A percentile compares a stretch with the other conserved stretches of the same genome.
Evolutionary conservation across 1,140 invertebrate species (phyloP).

Genomic region (Bemisia tabaci): DNA sequence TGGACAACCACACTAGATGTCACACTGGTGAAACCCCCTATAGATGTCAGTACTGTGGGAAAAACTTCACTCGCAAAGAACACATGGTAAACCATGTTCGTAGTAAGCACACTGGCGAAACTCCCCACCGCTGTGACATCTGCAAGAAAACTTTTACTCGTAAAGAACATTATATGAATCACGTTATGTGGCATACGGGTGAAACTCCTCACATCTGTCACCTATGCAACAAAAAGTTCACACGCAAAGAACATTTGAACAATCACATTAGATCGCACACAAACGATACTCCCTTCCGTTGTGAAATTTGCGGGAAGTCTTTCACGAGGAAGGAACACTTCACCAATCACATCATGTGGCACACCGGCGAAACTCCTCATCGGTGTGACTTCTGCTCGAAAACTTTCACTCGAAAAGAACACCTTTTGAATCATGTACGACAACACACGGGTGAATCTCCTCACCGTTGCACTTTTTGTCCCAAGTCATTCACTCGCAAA

Average conservation of each 20-base stretch:
- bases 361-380: conserved; percentile 52
- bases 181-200: conserved; percentile 44
- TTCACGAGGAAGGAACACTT: conserved; percentile 28
- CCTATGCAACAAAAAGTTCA: conserved; percentile 61
- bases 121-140: conserved; percentile 55
- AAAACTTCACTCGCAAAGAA: conserved; percentile 53
- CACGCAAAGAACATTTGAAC: conserved; percentile 57
- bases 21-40: conserved; percentile 61
- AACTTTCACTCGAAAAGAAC: conserved; percentile 66
- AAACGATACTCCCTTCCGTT: conserved; percentile 48
- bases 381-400: conserved; percentile 69
- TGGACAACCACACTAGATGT: conserved; percentile 61
- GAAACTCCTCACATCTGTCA: conserved; percentile 25
- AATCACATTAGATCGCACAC: conserved; percentile 61
- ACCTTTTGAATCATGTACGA: conserved; percentile 61
- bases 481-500: conserved; percentile 75
- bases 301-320: conserved; percentile 52
- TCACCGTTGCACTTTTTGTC: conserved; percentile 37
- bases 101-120: conserved; percentile 53
- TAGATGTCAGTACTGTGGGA: conserved; percentile 45
- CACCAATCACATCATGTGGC: conserved; percentile 25
- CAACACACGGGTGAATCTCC: conserved; percentile 44
- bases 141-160: conserved; percentile 51
- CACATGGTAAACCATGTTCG: conserved; percentile 50
- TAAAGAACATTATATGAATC: conserved; percentile 50